Base-by-base conservation (phyloP, 2,113 vertebrate species). In the Passerina amoena region DNA sequence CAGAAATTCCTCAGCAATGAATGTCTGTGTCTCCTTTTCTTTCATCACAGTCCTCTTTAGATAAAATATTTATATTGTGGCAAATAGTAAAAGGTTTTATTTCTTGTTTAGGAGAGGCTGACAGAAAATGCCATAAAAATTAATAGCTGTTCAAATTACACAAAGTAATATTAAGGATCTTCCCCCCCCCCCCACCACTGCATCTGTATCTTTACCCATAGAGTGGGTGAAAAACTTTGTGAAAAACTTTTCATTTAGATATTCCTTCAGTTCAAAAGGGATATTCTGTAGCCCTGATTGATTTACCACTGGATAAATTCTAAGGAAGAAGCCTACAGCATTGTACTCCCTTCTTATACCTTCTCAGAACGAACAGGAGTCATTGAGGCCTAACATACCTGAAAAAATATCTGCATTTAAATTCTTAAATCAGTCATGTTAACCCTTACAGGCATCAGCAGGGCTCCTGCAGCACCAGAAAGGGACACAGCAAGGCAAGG, bases 41-140 rank as follows among this genome's bases (percentile, higher is more conserved):
- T 92, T 94, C 78, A 87, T 82, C 87, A 23, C 53, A 82, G 22
- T 6, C 25, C 31, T 65, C 56, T 85, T 71, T 72, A 75, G 25
- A 82, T 44, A 81, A 61, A 75, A 84, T 86, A 90, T 72, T 90
- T 92, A 51, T 50, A 61, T 44, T 65, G 35, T 30, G 23, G 86
- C 31, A 89, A 82, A 23, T 42, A 86, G n/a, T 71, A 59, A 86
- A 72, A 87, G 17, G 25, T 42, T 91, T 68, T 70, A 61, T 72
- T 90, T 37, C 40, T 89, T 82, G 63, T 85, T 96, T 91, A 79
- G 53, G 31, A 86, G 30, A 76, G 11, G 22, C 3, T 5, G 10
- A 71, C n/a, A 56, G 22, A 86, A 77, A 90, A 70, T 25, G 8
- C n/a, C 44, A 68, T 56, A 48, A 93, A 93, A 95, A 82, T 80